Base-by-base conservation (phyloP, 1,140 invertebrate species). In the Bombus balteatus region DNA sequence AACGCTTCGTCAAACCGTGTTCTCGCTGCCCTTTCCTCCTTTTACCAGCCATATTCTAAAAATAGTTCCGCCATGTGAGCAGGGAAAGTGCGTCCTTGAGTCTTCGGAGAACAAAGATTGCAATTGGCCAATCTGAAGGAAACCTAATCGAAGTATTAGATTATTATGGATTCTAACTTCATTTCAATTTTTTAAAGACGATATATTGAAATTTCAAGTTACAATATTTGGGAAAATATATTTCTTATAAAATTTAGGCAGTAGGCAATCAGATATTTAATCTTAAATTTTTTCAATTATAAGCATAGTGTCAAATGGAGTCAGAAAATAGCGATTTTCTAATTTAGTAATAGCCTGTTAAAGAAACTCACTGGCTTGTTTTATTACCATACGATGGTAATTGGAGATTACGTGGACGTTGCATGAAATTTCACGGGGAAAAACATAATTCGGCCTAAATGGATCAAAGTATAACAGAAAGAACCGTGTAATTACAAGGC, bases 1-100 rank as follows among this genome's bases (percentile, higher is more conserved):
- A 68, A 68, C 65, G 62, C 47, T 25, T 10, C 65, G 77, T 32
- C 32, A 53, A 68, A 80, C 57, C 43, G 43, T 18, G 22, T 57
- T 70, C 43, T 43, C 74, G 70, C 75, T 22, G 73, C 15, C 28
- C 32, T 70, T 70, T 71, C 65, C 65, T 41, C 22, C 74, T 75
- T 82, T 65, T 75, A 22, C 81, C 43, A 47, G n/a, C 71, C 8
- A 4, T 8, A 13, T 28, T 65, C 81, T 82, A 82, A 82, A 82
- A 75, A 82, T 82, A 82, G 34, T 37, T 18, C 25, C n/a, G n/a
- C 32, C 59, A 15, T 15, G n/a, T 43, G 62, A 68, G 12, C 65
- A 70, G 41, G 39, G 57, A 34, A 37, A 65, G 34, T 22, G 25
- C 34, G 72, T 74, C 80, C 81, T 75, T 75, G 57, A 32, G 9